These are phyloP conservation scores for Okapia johnstoni DNA, from an alignment of 2,113 vertebrate genomes.

Conservation along the genomic window DNA sequence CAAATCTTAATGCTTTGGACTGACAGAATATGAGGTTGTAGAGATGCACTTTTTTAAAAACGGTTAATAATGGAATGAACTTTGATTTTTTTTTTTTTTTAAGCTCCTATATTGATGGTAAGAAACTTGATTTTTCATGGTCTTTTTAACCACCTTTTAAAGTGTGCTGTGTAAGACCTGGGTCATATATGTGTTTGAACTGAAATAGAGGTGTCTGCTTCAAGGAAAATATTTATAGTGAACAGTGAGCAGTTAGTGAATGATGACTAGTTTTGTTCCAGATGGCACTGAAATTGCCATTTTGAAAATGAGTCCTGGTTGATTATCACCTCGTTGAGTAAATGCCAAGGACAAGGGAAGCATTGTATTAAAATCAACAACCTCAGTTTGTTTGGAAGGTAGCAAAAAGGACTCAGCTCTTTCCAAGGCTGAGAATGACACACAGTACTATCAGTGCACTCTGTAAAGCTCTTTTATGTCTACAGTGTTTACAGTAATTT, in stretches of 20 bases:
- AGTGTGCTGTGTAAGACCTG: background rate
- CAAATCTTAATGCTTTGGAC: background rate
- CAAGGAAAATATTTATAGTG: background rate
- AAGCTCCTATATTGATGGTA: background rate
- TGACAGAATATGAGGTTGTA: background rate
- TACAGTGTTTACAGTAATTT: background rate
- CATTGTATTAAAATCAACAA: background rate
- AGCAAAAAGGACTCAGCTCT: background rate
- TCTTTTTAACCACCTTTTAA: background rate
- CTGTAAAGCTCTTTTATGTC: background rate
- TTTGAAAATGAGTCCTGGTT: background rate
- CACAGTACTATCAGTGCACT: background rate
- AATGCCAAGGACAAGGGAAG: background rate
- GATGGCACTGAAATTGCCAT: background rate
- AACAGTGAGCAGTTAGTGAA: background rate
- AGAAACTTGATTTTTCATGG: background rate
- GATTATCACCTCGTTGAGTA: background rate
- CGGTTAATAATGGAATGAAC: background rate
- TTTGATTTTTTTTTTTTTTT: background rate
- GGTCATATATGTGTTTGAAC: background rate
- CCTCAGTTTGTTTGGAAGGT: background rate
- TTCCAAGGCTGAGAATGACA: background rate
- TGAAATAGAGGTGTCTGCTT: background rate
- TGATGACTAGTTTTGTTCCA: background rate
- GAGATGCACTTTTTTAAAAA: background rate